Evolutionary conservation across 2,113 vertebrate species (phyloP), one percentile per base, ranked within the genome.

Genomic region (Cochlearius cochlearius): DNA sequence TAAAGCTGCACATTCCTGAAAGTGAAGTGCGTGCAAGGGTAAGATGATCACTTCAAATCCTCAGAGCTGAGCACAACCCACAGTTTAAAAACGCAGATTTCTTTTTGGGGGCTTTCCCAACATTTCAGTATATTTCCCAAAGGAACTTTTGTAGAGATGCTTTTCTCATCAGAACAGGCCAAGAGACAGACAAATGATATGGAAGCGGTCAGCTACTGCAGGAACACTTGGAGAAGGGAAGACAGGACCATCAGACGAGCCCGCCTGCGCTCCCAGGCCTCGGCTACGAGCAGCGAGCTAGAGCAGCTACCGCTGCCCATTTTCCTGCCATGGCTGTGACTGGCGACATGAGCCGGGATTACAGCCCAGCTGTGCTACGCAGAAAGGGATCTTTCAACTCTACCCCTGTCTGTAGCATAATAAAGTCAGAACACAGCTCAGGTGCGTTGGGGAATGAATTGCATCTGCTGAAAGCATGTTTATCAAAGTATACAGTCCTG

Each of bases 271-370:
- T 88, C 62, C 55, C 1, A 0, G 10, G 25, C 26, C 50, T 7
- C 39, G 56, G 53, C 27, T 29, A 50, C 1, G 4, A 55, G 3
- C 38, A 39, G 11, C 2, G 0, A 62, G 8, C 22, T 13, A 2
- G 34, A 77, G 36, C 18, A 50, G 10, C 32, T 34, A 15, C 38
- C 1, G 0, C 12, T 58, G 15, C 10, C 21, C 12, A 0, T 58
- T 71, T 27, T 53, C 29, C 58, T 69, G 50, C 45, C 23, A 36
- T 30, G 2, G 4, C 29, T 49, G n/a, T 11, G 36, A 55, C 29
- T 26, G 23, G 41, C 66, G 59, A 53, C 5, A 0, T 0, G 8
- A 63, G 22, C 22, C 45, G 56, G 43, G 45, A 50, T 32, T 29
- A 52, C 36, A 83, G 39, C 32, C 45, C 78, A 34, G 10, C 41